phyloP scores from a whole-genome alignment of 1,140 invertebrate species.

The Heliconius himera region DNA sequence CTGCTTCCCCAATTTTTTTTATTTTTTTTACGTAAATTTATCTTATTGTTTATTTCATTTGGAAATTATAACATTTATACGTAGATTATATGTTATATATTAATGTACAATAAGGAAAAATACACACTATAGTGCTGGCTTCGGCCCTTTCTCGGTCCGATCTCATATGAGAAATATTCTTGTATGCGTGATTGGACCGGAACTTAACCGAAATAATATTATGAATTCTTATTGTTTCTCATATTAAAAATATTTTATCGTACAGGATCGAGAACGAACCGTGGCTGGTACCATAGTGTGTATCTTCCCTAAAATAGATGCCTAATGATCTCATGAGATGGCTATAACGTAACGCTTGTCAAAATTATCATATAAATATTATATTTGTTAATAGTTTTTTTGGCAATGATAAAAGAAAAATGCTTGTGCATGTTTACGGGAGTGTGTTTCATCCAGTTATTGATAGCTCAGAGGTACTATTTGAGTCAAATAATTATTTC shows the following conservation, averaged over 20 bases:
- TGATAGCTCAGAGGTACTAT: background rate
- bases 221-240: too few relatives aligned
- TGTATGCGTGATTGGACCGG: too few relatives aligned
- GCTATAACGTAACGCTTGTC: background rate
- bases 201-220: too few relatives aligned
- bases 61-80: too few relatives aligned
- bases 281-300: too few relatives aligned
- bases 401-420: background rate
- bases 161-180: too few relatives aligned
- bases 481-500: background rate
- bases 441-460: background rate
- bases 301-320: background rate
- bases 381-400: background rate
- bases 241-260: too few relatives aligned
- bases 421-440: background rate
- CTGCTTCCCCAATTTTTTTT: background rate
- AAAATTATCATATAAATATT: background rate
- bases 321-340: slow-evolving; percentile 27
- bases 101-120: background rate
- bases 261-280: too few relatives aligned
- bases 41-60: background rate
- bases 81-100: background rate
- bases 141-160: too few relatives aligned
- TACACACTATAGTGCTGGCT: too few relatives aligned
- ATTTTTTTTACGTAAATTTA: background rate